A percentile compares a stretch with the other conserved stretches of the same genome.
These are phyloP conservation scores for Centroberyx gerrardi DNA, from an alignment of 2,797 vertebrate species.

Conservation along the genomic window DNA sequence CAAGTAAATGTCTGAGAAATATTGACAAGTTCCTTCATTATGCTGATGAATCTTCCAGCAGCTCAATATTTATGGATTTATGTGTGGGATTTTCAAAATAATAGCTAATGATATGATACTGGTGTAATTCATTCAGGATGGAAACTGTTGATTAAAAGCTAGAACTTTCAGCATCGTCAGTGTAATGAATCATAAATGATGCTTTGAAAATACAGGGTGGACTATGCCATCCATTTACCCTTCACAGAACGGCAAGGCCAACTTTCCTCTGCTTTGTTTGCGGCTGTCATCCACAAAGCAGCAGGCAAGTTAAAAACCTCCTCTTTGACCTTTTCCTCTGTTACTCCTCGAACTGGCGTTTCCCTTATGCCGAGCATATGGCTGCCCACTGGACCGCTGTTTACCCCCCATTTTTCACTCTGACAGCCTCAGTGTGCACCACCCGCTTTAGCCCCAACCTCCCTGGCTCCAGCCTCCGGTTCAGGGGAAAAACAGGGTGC, in stretches of 20 bases:
- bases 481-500: slow-evolving; percentile 31
- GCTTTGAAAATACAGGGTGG: slow-evolving; percentile 47
- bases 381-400: slow-evolving; percentile 72
- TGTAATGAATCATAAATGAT: slow-evolving; percentile 26
- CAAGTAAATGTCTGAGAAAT: slow-evolving; percentile 11
- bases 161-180: slow-evolving; percentile 42
- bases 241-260: slow-evolving; percentile 56
- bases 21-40: slow-evolving; percentile 42
- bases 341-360: slow-evolving; percentile 63
- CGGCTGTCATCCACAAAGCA: not conserved
- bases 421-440: slow-evolving; percentile 77
- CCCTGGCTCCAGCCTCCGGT: slow-evolving; percentile 38
- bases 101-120: not conserved
- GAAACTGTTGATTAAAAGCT: slow-evolving; percentile 49
- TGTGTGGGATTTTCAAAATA: slow-evolving; percentile 18
- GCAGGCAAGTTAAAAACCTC: slow-evolving; percentile 57
- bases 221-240: slow-evolving; percentile 32
- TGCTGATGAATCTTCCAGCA: slow-evolving; percentile 20
- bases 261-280: slow-evolving; percentile 42
- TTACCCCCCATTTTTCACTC: slow-evolving; percentile 82
- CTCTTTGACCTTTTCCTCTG: slow-evolving; percentile 72
- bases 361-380: slow-evolving; percentile 77
- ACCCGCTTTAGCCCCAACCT: slow-evolving; percentile 38
- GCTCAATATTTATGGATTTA: slow-evolving; percentile 32
- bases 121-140: slow-evolving; percentile 42